Base-by-base conservation (phyloP, 2,113 vertebrate genomes). In the Periophthalmus modestus region DNA sequence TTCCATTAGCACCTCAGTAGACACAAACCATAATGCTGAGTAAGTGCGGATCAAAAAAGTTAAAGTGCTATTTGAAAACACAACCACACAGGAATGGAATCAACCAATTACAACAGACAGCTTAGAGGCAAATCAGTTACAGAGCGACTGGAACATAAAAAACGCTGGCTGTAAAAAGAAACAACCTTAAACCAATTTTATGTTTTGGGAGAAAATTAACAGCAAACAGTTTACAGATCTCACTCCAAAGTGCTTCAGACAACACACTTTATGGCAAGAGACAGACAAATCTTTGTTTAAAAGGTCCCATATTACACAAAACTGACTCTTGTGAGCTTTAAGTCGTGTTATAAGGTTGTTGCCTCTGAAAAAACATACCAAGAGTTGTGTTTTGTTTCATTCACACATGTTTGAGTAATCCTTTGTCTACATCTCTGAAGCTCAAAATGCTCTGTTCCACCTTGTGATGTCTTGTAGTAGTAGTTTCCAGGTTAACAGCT, bases 141-240 rank as follows among this genome's bases (percentile, higher is more conserved):
- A 66, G 52, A 79, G 82, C 46, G 77, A 87, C 81, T 82, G 74
- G 69, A 81, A 70, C 79, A 79, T 82, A 85, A 88, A 85, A 88
- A 89, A 82, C 79, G 71, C 54, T 14, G 68, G 63, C 54, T 36
- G 72, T 85, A 70, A 87, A 85, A 69, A 2, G 77, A 59, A 78
- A 85, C 68, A 36, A 62, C 48, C 73, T 71, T 48, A 16, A 70
- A 71, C 34, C 2, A 0, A 47, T 69, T 86, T 85, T 43, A 77
- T 24, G 66, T 74, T 62, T 71, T 73, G 5, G 11, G 46, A 1
- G 12, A 9, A 9, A 63, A 39, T 63, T 48, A 34, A 48, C 36
- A 58, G 15, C 34, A 34, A 54, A 72, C 24, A 21, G 57, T 77
- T 59, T 69, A 57, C 28, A 68, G 15, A 77, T 24, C 28, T 33